Conservation (phyloP, 2,113 vertebrate genomes). For the Asarcornis scutulata region DNA sequence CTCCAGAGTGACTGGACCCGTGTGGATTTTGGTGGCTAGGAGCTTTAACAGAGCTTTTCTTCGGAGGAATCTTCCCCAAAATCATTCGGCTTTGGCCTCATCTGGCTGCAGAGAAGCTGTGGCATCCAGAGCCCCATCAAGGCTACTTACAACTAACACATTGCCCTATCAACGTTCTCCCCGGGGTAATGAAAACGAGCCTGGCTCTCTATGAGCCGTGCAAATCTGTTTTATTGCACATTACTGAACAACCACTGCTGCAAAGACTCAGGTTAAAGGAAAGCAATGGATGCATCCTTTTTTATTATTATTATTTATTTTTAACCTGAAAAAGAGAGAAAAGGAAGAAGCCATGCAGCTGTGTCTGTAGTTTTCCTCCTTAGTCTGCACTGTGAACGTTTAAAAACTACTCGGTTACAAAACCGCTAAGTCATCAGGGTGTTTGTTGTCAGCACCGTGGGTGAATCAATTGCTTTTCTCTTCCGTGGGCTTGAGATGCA, state of each 20-base stretch:
- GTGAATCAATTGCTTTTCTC: not conserved
- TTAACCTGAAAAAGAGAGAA: not conserved
- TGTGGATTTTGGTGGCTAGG: not conserved
- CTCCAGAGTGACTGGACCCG: not conserved
- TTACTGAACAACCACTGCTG: not conserved
- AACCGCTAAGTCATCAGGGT: not conserved
- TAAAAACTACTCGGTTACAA: not conserved
- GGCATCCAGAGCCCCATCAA: not conserved
- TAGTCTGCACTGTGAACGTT: not conserved
- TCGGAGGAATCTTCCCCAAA: not conserved
- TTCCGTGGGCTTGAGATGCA: not conserved
- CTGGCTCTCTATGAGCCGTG: not conserved
- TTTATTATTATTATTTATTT: not conserved
- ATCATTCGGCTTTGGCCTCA: not conserved
- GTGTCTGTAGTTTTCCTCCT: not conserved
- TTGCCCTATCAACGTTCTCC: not conserved
- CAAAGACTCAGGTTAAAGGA: not conserved
- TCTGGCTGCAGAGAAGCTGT: not conserved
- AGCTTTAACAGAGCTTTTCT: not conserved
- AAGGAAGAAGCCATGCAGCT: not conserved
- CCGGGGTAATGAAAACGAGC: not conserved
- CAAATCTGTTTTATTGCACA: not conserved
- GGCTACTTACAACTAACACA: not conserved
- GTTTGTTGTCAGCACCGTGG: not conserved
- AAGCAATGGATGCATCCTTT: not conserved